Conservation (phyloP, 1,140 invertebrate species). For the Lepidurus arcticus region DNA sequence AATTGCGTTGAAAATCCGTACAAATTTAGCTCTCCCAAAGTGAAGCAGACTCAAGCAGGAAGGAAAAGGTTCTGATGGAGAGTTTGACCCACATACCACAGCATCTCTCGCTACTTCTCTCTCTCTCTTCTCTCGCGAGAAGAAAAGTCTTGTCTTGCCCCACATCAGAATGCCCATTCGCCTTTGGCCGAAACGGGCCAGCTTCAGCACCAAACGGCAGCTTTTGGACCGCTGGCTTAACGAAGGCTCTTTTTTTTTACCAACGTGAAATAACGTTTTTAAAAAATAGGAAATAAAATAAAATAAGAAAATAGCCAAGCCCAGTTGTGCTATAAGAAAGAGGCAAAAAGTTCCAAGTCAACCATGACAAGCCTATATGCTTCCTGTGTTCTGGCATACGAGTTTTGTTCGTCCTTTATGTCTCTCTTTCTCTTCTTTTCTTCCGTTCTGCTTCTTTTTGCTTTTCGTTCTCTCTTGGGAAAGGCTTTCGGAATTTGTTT, state of each 20-base stretch:
- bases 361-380: background rate
- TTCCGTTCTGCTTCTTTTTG: background rate
- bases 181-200: constrained; percentile 17
- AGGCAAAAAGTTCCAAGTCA: background rate
- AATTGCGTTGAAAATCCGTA: background rate
- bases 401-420: background rate
- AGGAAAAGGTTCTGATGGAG: constrained; percentile 11
- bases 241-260: background rate
- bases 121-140: background rate
- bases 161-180: constrained; percentile 3
- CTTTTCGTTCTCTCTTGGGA: constrained; percentile 3
- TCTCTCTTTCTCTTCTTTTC: constrained; percentile 10
- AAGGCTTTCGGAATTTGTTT: constrained; percentile 10
- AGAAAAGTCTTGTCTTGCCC: constrained; percentile 18
- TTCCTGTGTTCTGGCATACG: background rate
- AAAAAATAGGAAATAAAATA: background rate
- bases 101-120: background rate
- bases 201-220: background rate
- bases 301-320: constrained; percentile 8
- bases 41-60: background rate
- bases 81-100: constrained; percentile 18
- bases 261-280: no score
- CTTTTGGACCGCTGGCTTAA: background rate
- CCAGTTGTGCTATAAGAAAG: background rate
- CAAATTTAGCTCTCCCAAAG: background rate